Conservation (phyloP, 2,113 vertebrate genomes). For the Centrocercus urophasianus region DNA sequence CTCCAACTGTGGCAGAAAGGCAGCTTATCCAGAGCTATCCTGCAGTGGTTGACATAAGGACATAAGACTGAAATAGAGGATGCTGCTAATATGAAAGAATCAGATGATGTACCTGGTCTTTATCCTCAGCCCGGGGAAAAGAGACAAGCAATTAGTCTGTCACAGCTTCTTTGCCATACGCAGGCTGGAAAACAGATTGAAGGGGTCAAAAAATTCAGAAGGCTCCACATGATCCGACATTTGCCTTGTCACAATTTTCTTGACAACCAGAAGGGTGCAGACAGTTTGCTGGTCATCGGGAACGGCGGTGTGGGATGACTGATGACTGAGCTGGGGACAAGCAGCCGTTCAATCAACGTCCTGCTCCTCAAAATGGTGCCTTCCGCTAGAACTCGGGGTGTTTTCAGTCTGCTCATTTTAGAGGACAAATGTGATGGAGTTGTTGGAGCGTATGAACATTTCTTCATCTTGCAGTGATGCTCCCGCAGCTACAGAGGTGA, state of each 20-base stretch:
- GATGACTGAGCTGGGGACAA: background rate
- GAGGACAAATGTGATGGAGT: background rate
- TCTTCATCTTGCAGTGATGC: background rate
- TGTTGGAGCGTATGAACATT: background rate
- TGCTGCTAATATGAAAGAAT: background rate
- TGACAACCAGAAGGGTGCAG: slow-evolving; percentile 63
- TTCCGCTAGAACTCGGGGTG: background rate
- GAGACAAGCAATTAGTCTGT: slow-evolving; percentile 61
- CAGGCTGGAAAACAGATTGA: slow-evolving; percentile 65
- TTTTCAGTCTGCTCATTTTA: background rate
- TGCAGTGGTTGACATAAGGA: background rate
- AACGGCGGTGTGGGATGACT: background rate
- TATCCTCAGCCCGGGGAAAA: slow-evolving; percentile 27
- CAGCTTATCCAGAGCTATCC: background rate
- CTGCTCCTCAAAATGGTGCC: background rate
- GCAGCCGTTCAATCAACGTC: background rate
- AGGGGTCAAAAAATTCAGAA: slow-evolving; percentile 57
- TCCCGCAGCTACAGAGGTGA: background rate
- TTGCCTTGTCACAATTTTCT: slow-evolving; percentile 59
- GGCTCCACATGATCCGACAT: slow-evolving; percentile 61
- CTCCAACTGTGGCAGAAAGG: background rate
- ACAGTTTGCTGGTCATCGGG: slow-evolving; percentile 26
- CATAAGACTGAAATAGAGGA: background rate
- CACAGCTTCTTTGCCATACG: slow-evolving; percentile 48
- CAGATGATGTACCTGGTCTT: slow-evolving; percentile 6